Percentiles rank a stretch among this genome's conserved stretches.
Conservation (phyloP, 2,113 vertebrate species). For the Leptobrachium ailaonicum region DNA sequence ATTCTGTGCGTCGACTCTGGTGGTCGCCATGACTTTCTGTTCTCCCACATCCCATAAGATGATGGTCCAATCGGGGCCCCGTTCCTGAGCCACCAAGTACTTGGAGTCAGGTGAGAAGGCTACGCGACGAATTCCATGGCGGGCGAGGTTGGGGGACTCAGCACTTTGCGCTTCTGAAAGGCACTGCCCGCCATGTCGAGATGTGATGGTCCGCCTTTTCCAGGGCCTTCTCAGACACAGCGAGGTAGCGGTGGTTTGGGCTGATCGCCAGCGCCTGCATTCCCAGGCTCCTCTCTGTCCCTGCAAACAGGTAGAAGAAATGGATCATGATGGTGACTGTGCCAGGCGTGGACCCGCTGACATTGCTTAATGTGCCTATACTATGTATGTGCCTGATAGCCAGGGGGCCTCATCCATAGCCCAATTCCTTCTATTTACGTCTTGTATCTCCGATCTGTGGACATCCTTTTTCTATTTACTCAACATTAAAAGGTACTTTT, state of each 20-base stretch:
- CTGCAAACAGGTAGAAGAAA: no score
- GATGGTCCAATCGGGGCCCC: constrained; percentile 75
- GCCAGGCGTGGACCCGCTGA: no score
- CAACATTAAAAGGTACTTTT: no score
- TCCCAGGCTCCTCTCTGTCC: constrained; percentile 38
- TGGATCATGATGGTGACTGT: no score
- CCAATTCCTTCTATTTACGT: no score
- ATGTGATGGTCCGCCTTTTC: constrained; percentile 79
- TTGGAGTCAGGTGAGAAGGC: constrained; percentile 90
- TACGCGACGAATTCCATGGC: constrained; percentile 71
- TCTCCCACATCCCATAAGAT: constrained; percentile 90
- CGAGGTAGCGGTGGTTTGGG: constrained; percentile 79
- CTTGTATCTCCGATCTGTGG: no score
- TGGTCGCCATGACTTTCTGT: constrained; percentile 78
- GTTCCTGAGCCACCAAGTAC: constrained; percentile 78
- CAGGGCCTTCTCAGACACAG: constrained; percentile 75
- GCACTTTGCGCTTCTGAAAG: constrained; percentile 74
- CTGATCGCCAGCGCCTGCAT: constrained; percentile 84
- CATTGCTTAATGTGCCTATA: no score
- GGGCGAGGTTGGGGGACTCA: constrained; percentile 67
- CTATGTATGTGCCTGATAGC: no score
- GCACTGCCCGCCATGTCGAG: constrained; percentile 77
- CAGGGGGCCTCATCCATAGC: no score
- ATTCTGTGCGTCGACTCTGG: constrained; percentile 62
- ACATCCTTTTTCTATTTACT: no score